Evolutionary conservation across 2,797 vertebrate species (phyloP).

Genomic region (Limnodromus scolopaceus): DNA sequence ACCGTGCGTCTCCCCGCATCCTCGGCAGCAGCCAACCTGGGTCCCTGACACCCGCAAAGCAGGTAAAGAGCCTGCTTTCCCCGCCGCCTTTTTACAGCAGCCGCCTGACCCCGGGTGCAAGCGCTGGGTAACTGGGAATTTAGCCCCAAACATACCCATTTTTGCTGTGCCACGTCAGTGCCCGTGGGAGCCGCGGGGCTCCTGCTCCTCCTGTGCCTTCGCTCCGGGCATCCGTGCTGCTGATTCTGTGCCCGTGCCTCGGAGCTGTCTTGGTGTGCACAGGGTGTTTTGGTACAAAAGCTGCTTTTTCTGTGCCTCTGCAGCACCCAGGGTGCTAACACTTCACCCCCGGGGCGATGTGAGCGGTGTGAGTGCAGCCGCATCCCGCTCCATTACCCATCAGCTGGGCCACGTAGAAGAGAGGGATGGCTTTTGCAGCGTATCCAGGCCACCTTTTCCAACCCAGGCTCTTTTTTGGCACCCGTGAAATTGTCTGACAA

Average conservation of each 20-base stretch:
- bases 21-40: not conserved
- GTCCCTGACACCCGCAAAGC: not conserved
- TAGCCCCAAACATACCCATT: not conserved
- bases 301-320: not conserved
- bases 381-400: not conserved
- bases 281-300: not conserved
- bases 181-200: rapidly evolving
- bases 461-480: constrained; percentile 60
- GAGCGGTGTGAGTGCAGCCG: not conserved
- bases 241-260: not conserved
- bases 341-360: not conserved
- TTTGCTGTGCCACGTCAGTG: not conserved
- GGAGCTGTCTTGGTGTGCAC: not conserved
- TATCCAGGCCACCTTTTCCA: constrained; percentile 54
- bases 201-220: not conserved
- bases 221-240: not conserved
- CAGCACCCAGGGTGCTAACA: not conserved
- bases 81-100: not conserved
- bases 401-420: not conserved
- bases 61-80: not conserved
- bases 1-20: not conserved
- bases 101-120: not conserved
- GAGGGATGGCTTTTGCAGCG: not conserved
- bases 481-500: constrained; percentile 60
- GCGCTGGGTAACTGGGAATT: not conserved